Evolutionary conservation across 2,797 vertebrate genomes (phyloP), one percentile per base, ranked within the genome.

Genomic region (Oophaga sylvatica): DNA sequence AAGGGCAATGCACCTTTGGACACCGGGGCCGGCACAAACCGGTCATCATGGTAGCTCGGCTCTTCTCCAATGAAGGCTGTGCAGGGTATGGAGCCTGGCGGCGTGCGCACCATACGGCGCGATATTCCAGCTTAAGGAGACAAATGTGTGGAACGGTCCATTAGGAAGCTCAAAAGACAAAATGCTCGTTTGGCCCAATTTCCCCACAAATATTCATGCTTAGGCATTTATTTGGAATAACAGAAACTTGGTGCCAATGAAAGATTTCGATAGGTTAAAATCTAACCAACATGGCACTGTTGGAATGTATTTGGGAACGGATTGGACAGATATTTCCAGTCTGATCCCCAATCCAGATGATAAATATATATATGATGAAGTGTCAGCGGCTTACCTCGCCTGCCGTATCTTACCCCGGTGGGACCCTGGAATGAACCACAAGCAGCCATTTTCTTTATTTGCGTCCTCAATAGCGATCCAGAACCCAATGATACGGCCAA

Each of bases 381-480:
- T 41, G 5, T 41, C 35, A 41, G 35, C 35, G 35, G 35, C 35
- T 41, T 41, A 41, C 35, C 35, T 41, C 3, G 59, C 15, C 4
- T 60, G 26, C 31, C 1, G 2, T 68, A 4, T 87, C 94, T 94
- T 93, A 99, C 98, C 91, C 12, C 90, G 96, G 67, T 99, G 98
- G 16, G 98, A 98, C 59, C 97, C 96, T 0, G 98, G 98, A 81
- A 99, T 96, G 90, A 99, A 99, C 97, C 97, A 98, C 89, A 99
- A 93, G 84, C 98, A 99, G 94, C 97, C 95, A 0, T 99, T 99
- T 89, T 96, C 93, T 56, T 91, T 89, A 0, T 94, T 96, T 73
- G 97, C 96, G 0, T 99, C 96, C 90, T 99, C 97, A 92, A 99
- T 90, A 0, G 98, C 97, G 0, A 99, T 95, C 98, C 98, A 99